Evolutionary conservation across 2,113 vertebrate genomes (phyloP).

Genomic region (Empidonax alnorum): DNA sequence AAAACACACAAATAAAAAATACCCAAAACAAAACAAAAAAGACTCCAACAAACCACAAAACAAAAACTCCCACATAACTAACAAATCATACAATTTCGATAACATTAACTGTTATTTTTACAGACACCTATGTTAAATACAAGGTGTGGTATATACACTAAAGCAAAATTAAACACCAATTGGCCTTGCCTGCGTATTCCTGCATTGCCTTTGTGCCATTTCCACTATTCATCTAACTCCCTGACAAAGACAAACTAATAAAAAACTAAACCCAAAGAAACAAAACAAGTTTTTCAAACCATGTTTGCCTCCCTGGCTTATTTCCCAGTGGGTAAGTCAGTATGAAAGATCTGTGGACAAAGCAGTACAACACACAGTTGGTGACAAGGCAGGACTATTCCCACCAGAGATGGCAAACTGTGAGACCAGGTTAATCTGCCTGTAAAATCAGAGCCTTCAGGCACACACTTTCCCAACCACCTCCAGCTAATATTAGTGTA

Average conservation of each 20-base stretch:
- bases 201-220: background rate
- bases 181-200: background rate
- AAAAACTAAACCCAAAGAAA: background rate
- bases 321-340: background rate
- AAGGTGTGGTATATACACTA: background rate
- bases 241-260: background rate
- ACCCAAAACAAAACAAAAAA: background rate
- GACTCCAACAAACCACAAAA: background rate
- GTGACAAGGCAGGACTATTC: background rate
- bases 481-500: background rate
- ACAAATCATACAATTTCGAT: background rate
- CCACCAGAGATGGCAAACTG: background rate
- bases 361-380: background rate
- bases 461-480: rapidly evolving
- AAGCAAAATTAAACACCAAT: background rate
- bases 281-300: background rate
- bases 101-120: background rate
- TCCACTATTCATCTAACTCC: background rate
- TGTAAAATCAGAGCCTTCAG: background rate
- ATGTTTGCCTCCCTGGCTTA: background rate
- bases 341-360: background rate
- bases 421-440: background rate
- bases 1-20: background rate
- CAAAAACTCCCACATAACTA: background rate
- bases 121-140: background rate